Percentiles rank a stretch among this genome's conserved stretches.
Conservation (phyloP, 2,888 invertebrate species). For the Rugalucina vietnamica region DNA sequence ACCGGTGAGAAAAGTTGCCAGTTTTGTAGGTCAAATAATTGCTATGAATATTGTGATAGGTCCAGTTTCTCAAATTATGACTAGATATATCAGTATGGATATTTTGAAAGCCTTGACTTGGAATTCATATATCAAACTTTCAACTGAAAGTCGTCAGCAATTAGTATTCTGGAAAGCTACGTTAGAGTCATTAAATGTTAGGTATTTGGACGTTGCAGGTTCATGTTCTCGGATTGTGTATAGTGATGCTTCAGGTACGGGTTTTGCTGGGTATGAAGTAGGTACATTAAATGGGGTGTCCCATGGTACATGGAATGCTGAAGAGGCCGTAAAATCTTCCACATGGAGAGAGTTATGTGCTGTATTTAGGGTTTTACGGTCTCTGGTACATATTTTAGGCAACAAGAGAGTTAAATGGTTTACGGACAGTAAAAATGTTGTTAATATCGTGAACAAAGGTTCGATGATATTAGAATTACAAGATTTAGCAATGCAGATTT, state of each 20-base stretch:
- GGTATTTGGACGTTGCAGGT: not conserved
- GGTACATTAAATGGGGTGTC: slow-evolving; percentile 16
- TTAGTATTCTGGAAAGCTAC: slow-evolving; percentile 6
- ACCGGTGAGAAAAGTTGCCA: slow-evolving; percentile 18
- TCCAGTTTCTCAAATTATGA: slow-evolving; percentile 27
- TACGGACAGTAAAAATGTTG: slow-evolving; percentile 27
- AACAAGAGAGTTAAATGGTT: slow-evolving; percentile 43
- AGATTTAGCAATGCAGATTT: slow-evolving; percentile 28
- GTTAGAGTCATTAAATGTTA: not conserved
- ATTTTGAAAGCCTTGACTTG: slow-evolving; percentile 11
- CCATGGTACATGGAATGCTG: slow-evolving; percentile 25
- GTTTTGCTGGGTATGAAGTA: slow-evolving; percentile 34
- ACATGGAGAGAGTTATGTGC: slow-evolving; percentile 38
- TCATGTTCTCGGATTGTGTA: slow-evolving; percentile 23
- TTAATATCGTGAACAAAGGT: slow-evolving; percentile 20
- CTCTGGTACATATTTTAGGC: slow-evolving; percentile 11
- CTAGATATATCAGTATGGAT: slow-evolving; percentile 28
- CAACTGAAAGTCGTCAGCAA: not conserved
- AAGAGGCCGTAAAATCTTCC: slow-evolving; percentile 21
- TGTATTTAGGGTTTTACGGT: slow-evolving; percentile 25
- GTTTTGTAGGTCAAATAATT: slow-evolving; percentile 34
- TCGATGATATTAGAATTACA: slow-evolving; percentile 41
- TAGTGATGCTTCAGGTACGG: slow-evolving; percentile 25
- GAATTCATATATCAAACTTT: slow-evolving; percentile 29
- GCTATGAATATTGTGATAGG: slow-evolving; percentile 30